Base-by-base conservation (phyloP, 1,140 invertebrate species). In the Oryctes rhinoceros region DNA sequence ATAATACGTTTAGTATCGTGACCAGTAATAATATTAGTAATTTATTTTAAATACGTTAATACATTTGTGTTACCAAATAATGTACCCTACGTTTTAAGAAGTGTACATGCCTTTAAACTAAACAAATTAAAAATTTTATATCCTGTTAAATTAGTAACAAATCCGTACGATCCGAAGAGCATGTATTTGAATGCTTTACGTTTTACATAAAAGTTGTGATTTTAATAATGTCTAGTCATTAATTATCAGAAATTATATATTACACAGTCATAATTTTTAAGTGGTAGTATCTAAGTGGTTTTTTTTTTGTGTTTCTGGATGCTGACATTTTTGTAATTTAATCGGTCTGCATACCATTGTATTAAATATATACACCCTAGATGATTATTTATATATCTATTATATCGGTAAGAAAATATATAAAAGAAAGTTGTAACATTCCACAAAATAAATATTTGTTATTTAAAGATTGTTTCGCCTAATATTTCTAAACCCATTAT, bases 391-490 rank as follows among this genome's bases (percentile, higher is more conserved):
- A 71, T 71, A 62, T 62, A 37, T 35, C 35, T 30, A 71, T 71
- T 35, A 35, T 71, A 71, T 71, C 18, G 11, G 13, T 71, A 71
- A 71, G 65, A 71, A 67, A 37, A 3, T 71, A 59, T 59, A 59
- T 59, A 59, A 59, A 59, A 20, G 53, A 30, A 24, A 37, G 65
- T 71, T 79, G 78, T 79, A 79, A 79, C 78, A 79, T 79, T 79
- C 78, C 78, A 71, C 37, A 75, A 71, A 79, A 79, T 79, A 79
- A 79, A 74, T 18, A 71, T 74, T 79, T 79, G 78, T 79, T 79
- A 79, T 71, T 71, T 30, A 74, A 79, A 24, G 10, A 75, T 75
- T 15, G 4, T 75, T 18, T 78, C 53, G 62, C 7, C 7, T 39
- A 39, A 39, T 7, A 3, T 4, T 3, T 39, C 39, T 7, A 39